Conservation (phyloP, 2,888 invertebrate genomes). For the Hypercompe scribonia region DNA sequence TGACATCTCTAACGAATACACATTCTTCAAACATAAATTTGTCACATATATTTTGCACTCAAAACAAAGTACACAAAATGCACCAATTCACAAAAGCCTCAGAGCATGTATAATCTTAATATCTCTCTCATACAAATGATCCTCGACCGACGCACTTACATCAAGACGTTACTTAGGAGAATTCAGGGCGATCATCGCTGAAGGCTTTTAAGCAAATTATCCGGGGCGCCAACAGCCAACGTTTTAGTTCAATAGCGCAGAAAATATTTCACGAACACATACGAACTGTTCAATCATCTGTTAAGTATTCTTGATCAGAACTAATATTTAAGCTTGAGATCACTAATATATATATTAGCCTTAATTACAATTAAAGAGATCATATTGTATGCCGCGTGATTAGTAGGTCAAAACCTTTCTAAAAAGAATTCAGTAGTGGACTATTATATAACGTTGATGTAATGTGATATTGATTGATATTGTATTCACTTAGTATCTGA, state of each 20-base stretch:
- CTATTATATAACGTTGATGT: no score
- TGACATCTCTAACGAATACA: neutral
- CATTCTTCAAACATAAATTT: neutral
- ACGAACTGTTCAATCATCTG: slow-evolving; percentile 21
- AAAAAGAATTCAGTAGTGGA: no score
- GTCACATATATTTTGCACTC: neutral
- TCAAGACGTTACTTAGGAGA: slow-evolving; percentile 41
- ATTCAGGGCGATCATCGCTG: slow-evolving; percentile 36
- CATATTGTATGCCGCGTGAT: no score
- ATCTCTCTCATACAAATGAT: slow-evolving; percentile 7
- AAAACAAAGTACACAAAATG: neutral
- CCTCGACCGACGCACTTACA: slow-evolving; percentile 29
- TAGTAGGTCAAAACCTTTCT: no score
- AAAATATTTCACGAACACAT: slow-evolving; percentile 41
- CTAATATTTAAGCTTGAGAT: neutral
- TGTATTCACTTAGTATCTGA: neutral
- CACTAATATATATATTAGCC: neutral
- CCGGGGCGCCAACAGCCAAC: slow-evolving; percentile 27
- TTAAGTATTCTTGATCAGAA: neutral
- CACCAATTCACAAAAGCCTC: slow-evolving; percentile 12
- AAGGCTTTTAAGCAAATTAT: slow-evolving; percentile 49
- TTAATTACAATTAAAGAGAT: neutral
- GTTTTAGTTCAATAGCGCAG: slow-evolving; percentile 42
- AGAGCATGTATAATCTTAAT: slow-evolving; percentile 5
- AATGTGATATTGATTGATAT: neutral